Percentiles rank a stretch among this genome's conserved stretches.
Conservation (phyloP, 2,888 invertebrate genomes). For the Amphipyra berbera region DNA sequence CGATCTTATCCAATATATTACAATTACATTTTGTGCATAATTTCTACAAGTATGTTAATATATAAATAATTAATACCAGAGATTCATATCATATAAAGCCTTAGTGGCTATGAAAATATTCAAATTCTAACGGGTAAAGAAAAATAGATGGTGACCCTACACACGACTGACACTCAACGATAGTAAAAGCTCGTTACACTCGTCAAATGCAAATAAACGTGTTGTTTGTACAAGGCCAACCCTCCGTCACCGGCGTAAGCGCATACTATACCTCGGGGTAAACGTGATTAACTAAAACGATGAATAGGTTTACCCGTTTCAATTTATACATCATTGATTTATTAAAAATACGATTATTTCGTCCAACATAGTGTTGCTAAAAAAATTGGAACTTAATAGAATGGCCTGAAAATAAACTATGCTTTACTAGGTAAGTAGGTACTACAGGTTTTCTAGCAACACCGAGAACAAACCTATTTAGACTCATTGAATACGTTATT, state of each 20-base stretch:
- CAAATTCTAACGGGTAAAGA: conserved; percentile 19
- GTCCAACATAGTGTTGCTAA: too few species aligned
- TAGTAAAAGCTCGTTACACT: conserved; percentile 80
- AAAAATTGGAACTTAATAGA: too few species aligned
- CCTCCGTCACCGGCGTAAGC: conserved; percentile 58
- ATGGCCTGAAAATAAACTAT: too few species aligned
- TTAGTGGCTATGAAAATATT: conserved; percentile 16
- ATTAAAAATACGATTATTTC: too few species aligned
- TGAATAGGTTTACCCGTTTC: not conserved
- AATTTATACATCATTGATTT: too few species aligned
- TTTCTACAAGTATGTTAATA: not conserved
- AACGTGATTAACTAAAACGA: conserved; percentile 48
- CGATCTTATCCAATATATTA: too few species aligned
- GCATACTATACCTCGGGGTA: conserved; percentile 35
- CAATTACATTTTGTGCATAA: too few species aligned
- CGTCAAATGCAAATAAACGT: conserved; percentile 81
- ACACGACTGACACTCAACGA: conserved; percentile 63
- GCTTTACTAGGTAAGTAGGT: too few species aligned
- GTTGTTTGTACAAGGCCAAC: conserved; percentile 75
- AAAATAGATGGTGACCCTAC: conserved; percentile 62
- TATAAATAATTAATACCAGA: conserved; percentile 13
- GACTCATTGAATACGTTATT: too few species aligned
- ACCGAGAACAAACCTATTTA: too few species aligned
- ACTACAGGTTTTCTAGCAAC: too few species aligned
- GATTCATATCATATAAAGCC: conserved; percentile 10